Percentiles rank a stretch among this genome's conserved stretches.
Conservation (phyloP, 2,888 invertebrate species). For the Eugnorisma glareosa region DNA sequence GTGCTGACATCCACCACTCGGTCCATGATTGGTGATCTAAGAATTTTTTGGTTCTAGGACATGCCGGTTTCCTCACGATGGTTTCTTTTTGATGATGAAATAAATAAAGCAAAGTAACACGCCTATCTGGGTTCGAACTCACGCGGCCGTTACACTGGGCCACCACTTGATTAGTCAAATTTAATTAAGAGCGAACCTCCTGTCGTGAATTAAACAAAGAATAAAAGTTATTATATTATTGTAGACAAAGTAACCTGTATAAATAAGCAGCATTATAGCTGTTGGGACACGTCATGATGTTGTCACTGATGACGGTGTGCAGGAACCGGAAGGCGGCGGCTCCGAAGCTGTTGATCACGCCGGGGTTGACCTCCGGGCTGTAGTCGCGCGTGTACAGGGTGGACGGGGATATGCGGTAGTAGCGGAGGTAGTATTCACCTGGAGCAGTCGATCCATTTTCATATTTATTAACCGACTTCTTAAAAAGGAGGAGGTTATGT, state of each 20-base stretch:
- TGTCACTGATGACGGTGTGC: slow-evolving; percentile 91
- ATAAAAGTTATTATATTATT: not conserved
- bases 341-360: slow-evolving; percentile 92
- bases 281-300: slow-evolving; percentile 82
- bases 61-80: not conserved
- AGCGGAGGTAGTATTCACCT: slow-evolving; percentile 91
- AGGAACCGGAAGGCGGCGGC: slow-evolving; percentile 93
- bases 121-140: not conserved
- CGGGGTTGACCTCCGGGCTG: slow-evolving; percentile 91
- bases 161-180: too few relatives aligned
- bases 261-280: slow-evolving; percentile 79
- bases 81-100: not conserved
- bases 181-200: not conserved
- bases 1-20: not conserved
- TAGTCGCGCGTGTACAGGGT: slow-evolving; percentile 92
- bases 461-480: not conserved
- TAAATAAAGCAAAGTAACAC: not conserved
- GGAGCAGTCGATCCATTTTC: not conserved
- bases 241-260: slow-evolving; percentile 74
- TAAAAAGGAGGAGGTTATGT: not conserved
- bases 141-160: too few relatives aligned
- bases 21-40: not conserved
- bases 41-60: not conserved
- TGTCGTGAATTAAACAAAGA: not conserved
- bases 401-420: slow-evolving; percentile 91